Evolutionary conservation across 2,797 vertebrate genomes (phyloP).

Genomic region (Capromys pilorides): DNA sequence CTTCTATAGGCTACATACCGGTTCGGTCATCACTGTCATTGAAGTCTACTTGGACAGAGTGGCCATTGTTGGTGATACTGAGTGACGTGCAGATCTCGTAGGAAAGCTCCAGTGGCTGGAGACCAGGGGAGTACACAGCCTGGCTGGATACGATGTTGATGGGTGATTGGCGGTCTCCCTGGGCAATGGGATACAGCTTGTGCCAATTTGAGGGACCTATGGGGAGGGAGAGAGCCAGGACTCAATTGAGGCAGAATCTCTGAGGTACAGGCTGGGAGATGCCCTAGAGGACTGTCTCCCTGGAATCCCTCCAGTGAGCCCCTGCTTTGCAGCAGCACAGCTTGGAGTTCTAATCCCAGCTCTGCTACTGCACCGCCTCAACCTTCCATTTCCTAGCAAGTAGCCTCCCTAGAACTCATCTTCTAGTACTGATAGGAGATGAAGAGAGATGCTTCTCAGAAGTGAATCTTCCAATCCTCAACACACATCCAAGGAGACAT

Average conservation of each 20-base stretch:
- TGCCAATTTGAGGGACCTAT: conserved; percentile 94
- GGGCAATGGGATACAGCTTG: conserved; percentile 92
- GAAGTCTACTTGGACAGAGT: conserved; percentile 96
- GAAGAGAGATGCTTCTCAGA: background rate
- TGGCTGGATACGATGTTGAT: conserved; percentile 92
- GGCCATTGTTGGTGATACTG: conserved; percentile 94
- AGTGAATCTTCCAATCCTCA: background rate
- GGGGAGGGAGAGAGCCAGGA: conserved; percentile 30
- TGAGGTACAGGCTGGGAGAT: background rate
- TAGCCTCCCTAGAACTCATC: background rate
- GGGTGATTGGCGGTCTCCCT: conserved; percentile 94
- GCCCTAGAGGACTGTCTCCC: background rate
- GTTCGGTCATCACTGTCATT: conserved; percentile 93
- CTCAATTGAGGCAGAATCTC: conserved; percentile 44
- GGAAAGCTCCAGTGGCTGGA: conserved; percentile 89
- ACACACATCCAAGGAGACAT: background rate
- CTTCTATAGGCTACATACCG: conserved; percentile 85
- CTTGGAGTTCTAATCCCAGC: background rate
- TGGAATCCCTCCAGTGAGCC: background rate
- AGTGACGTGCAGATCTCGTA: conserved; percentile 93
- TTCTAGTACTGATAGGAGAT: background rate
- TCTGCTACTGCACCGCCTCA: background rate
- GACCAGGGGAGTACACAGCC: conserved; percentile 89
- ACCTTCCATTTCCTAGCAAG: conserved; percentile 20
- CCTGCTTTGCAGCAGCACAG: background rate